A percentile compares a stretch with the other conserved stretches of the same genome.
These are phyloP conservation scores for Ascaphus truei DNA, from an alignment of 2,113 vertebrate species.

Conservation along the genomic window DNA sequence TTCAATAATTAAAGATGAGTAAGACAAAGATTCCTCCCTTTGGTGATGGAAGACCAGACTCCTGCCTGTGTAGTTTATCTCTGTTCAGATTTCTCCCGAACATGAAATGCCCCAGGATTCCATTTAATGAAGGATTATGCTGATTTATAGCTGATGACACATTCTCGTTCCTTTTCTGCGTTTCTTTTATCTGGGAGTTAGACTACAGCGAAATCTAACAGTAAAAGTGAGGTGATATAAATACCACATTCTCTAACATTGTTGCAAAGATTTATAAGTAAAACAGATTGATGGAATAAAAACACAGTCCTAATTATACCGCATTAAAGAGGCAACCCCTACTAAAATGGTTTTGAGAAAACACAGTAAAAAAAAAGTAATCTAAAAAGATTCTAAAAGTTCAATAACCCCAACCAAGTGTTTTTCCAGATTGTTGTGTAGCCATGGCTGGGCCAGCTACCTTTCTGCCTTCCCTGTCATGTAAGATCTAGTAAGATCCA, in stretches of 20 bases:
- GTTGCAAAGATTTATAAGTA: too few species aligned
- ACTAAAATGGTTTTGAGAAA: not conserved
- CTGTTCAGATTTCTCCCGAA: conserved; percentile 9
- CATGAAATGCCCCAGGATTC: conserved; percentile 1
- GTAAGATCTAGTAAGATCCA: too few species aligned
- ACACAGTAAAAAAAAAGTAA: not conserved
- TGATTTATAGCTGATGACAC: not conserved
- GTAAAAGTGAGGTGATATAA: not conserved
- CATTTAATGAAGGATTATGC: conserved; percentile 26
- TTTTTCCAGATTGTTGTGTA: too few species aligned
- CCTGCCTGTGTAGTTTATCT: conserved; percentile 9
- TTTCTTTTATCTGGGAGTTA: not conserved
- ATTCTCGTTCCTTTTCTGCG: not conserved
- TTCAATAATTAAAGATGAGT: conserved; percentile 8
- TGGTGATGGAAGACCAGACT: not conserved
- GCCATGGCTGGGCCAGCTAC: too few species aligned
- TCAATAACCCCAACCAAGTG: too few species aligned
- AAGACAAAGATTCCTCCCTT: not conserved
- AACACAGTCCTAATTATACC: not conserved
- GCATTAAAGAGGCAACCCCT: not conserved
- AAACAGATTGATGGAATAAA: not conserved
- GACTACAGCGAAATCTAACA: not conserved
- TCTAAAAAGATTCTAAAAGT: too few species aligned
- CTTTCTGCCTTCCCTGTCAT: too few species aligned
- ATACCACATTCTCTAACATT: too few species aligned